Evolutionary conservation across 2,797 vertebrate genomes (phyloP).

Genomic region (Lutjanus argentimaculatus): DNA sequence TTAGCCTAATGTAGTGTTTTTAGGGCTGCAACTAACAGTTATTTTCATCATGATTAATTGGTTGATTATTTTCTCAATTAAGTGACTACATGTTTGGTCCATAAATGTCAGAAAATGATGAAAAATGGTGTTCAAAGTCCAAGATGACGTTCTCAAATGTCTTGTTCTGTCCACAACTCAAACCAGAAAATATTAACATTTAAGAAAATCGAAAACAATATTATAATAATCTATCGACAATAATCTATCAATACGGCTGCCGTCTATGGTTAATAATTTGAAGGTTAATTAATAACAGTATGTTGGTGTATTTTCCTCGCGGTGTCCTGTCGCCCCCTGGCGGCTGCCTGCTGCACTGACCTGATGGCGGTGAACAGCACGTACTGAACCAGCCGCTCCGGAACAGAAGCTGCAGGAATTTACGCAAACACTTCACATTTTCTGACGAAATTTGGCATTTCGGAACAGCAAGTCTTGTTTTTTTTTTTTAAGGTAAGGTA

Average conservation of each 20-base stretch:
- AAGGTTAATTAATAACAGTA: background rate
- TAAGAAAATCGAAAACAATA: background rate
- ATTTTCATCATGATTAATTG: too few relatives aligned
- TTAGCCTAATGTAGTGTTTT: too few relatives aligned
- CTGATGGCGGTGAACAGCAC: background rate
- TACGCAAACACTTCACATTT: background rate
- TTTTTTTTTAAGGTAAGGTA: conserved; percentile 30
- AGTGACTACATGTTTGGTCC: too few relatives aligned
- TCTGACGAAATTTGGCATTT: background rate
- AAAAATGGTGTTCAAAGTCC: too few relatives aligned
- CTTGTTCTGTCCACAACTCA: too few relatives aligned
- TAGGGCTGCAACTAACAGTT: too few relatives aligned
- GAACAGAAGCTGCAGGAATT: background rate
- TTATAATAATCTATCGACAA: too few relatives aligned
- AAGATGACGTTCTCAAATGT: too few relatives aligned
- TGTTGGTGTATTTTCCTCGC: too few relatives aligned
- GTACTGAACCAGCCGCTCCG: background rate
- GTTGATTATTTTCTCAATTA: too few relatives aligned
- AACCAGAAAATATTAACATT: background rate
- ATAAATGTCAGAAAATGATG: too few relatives aligned
- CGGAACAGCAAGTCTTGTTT: background rate
- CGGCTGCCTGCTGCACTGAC: background rate
- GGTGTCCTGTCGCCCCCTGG: conserved; percentile 3
- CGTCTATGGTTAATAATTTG: background rate
- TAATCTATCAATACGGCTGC: too few relatives aligned